Conservation (phyloP, 2,797 vertebrate species). For the Coendou prehensilis region DNA sequence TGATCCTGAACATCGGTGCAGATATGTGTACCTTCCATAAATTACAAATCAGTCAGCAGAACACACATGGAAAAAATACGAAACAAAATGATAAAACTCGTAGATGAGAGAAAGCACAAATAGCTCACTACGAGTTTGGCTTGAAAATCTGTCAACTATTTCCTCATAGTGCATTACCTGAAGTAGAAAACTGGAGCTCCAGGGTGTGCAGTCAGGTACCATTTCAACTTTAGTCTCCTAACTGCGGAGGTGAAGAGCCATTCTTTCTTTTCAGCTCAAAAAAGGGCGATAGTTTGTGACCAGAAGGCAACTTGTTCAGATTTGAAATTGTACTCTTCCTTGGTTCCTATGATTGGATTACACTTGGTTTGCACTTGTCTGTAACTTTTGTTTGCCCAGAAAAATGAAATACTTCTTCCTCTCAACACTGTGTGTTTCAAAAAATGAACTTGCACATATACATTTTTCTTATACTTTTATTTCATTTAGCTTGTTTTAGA, state of each 20-base stretch:
- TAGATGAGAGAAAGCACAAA: conserved; percentile 61
- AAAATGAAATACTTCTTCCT: not conserved
- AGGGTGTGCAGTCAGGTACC: not conserved
- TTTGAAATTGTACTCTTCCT: not conserved
- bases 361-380: not conserved
- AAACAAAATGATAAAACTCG: conserved; percentile 25
- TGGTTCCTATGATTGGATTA: not conserved
- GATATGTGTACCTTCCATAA: not conserved
- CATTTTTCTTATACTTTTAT: not conserved
- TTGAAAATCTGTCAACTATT: conserved; percentile 63
- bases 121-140: not conserved
- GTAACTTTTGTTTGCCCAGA: conserved; percentile 35
- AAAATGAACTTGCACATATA: not conserved
- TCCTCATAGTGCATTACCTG: not conserved
- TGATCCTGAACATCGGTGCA: not conserved
- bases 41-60: conserved; percentile 65
- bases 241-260: conserved; percentile 12
- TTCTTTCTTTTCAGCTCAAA: conserved; percentile 2
- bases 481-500: not conserved
- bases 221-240: conserved; percentile 63
- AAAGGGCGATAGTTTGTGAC: not conserved
- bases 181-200: conserved; percentile 20
- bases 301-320: conserved; percentile 39
- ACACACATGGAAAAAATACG: not conserved
- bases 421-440: not conserved